Evolutionary conservation across 2,797 vertebrate species (phyloP).

Genomic region (Pangasius krempfi): DNA sequence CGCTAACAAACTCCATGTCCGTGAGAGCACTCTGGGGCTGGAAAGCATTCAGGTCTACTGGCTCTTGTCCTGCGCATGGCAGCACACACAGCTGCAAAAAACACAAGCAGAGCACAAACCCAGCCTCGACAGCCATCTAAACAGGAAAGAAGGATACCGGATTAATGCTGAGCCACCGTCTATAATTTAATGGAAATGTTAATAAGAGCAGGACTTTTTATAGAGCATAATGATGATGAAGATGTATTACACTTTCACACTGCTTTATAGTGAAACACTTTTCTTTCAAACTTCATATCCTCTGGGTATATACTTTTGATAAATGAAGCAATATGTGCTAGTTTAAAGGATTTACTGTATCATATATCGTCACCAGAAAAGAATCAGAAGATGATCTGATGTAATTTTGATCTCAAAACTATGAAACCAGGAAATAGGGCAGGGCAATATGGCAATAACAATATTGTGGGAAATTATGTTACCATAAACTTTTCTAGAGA

Average conservation of each 20-base stretch:
- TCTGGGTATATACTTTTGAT: not conserved
- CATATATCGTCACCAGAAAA: not conserved
- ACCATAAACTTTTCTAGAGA: not conserved
- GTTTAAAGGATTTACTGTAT: not conserved
- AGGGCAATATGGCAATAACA: not conserved
- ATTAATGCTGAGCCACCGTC: not conserved
- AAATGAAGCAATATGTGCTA: not conserved
- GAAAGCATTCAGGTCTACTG: slow-evolving; percentile 69
- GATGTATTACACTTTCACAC: not conserved
- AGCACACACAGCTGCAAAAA: slow-evolving; percentile 63
- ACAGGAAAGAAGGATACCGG: not conserved
- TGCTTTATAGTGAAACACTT: not conserved
- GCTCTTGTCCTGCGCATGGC: slow-evolving; percentile 61
- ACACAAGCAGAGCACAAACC: slow-evolving; percentile 68
- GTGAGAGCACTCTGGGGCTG: slow-evolving; percentile 78
- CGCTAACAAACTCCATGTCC: slow-evolving; percentile 76
- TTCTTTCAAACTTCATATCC: not conserved
- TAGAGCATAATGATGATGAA: not conserved
- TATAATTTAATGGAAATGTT: not conserved
- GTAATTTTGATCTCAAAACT: not conserved
- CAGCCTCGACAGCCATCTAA: slow-evolving; percentile 68
- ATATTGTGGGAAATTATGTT: not conserved
- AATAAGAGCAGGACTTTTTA: not conserved
- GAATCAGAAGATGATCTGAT: not conserved
- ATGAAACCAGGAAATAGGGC: not conserved